phyloP scores from a whole-genome alignment of 2,888 invertebrate species.

The Plusia festucae region DNA sequence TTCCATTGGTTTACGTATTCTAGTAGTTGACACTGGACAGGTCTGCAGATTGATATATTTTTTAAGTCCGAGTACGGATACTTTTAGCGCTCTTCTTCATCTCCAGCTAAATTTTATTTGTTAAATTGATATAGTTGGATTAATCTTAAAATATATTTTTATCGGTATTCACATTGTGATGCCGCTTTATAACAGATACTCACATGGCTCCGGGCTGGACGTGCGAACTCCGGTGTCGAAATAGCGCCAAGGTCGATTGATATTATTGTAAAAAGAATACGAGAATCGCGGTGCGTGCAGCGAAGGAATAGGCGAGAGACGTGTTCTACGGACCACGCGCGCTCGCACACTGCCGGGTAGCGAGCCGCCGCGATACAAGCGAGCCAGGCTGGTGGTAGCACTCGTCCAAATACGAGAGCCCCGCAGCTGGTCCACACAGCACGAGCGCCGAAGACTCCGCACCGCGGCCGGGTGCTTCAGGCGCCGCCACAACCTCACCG shows the following conservation, averaged over 20 bases:
- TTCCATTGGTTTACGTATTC: not conserved
- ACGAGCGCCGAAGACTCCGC: not conserved
- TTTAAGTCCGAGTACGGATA: not conserved
- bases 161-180: not conserved
- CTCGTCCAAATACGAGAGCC: constrained; percentile 14
- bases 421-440: too few species aligned
- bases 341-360: constrained; percentile 39
- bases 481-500: constrained; percentile 30
- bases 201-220: constrained; percentile 64
- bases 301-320: constrained; percentile 33
- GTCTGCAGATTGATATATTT: not conserved
- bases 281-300: constrained; percentile 29
- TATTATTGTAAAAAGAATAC: constrained; percentile 59
- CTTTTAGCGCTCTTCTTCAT: not conserved
- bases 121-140: not conserved
- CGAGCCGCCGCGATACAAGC: not conserved
- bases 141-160: not conserved
- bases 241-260: constrained; percentile 76
- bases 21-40: not conserved
- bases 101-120: not conserved
- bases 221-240: constrained; percentile 68
- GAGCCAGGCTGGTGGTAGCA: constrained; percentile 10
- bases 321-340: constrained; percentile 36
- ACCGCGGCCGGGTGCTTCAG: constrained; percentile 9
- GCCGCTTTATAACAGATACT: constrained; percentile 64